phyloP scores from a whole-genome alignment of 2,888 invertebrate species.

The Drosophila cracens region DNA sequence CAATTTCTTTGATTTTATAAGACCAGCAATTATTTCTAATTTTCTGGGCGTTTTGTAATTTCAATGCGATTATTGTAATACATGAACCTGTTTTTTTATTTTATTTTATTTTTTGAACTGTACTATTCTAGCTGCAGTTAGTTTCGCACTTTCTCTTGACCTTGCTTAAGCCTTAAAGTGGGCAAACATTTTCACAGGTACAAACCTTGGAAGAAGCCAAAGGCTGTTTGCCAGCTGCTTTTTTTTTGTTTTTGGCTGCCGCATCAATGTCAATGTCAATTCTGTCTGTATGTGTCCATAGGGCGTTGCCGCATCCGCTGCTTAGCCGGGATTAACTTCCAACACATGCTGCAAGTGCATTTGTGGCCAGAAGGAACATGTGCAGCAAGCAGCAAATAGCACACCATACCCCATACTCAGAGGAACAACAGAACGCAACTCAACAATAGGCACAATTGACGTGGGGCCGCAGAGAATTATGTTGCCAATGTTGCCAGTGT shows the following conservation, averaged over 20 bases:
- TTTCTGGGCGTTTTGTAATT: not conserved
- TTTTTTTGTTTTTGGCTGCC: not conserved
- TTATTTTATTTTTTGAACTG: not conserved
- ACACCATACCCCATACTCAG: not conserved
- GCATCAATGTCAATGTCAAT: conserved; percentile 71
- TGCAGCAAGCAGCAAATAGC: conserved; percentile 32
- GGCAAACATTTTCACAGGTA: conserved; percentile 47
- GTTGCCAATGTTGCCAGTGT: conserved; percentile 72
- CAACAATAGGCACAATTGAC: conserved; percentile 52
- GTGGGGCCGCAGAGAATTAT: conserved; percentile 65
- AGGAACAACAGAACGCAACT: conserved; percentile 5
- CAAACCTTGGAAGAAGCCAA: not conserved
- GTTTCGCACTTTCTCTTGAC: conserved; percentile 62
- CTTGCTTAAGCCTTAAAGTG: conserved; percentile 63
- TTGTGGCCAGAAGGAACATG: conserved; percentile 46
- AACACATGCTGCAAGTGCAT: conserved; percentile 69
- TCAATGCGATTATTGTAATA: not conserved
- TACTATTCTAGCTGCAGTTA: conserved; percentile 17
- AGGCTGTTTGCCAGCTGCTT: conserved; percentile 31
- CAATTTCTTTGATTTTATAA: not conserved
- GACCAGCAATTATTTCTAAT: not conserved
- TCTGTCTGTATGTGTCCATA: conserved; percentile 49
- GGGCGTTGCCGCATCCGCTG: conserved; percentile 72
- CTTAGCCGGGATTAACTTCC: conserved; percentile 73
- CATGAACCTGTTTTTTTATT: not conserved